phyloP scores from a whole-genome alignment of 2,113 vertebrate genomes.

The Hippopotamus amphibius region DNA sequence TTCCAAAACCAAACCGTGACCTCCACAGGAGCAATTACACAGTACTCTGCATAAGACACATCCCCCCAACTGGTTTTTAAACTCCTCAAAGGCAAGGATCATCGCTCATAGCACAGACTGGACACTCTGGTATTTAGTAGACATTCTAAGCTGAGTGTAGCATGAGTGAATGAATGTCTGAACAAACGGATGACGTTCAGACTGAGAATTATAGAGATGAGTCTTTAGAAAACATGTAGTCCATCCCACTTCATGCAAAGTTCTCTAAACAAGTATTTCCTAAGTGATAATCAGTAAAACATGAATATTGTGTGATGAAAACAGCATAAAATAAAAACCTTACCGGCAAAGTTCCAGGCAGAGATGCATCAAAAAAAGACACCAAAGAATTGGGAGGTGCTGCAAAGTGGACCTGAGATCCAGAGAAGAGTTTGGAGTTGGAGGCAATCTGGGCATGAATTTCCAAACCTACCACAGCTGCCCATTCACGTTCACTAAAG shows the following conservation, averaged over 20 bases:
- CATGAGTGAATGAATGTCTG: not conserved
- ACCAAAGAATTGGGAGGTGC: constrained; percentile 97
- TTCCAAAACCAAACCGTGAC: not conserved
- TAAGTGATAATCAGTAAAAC: constrained; percentile 1
- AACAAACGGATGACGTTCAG: not conserved
- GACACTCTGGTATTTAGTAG: not conserved
- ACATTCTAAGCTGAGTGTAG: constrained; percentile 27
- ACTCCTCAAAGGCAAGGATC: not conserved
- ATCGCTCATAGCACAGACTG: not conserved
- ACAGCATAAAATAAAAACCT: constrained; percentile 80
- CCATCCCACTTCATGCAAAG: not conserved
- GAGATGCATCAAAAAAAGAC: constrained; percentile 97
- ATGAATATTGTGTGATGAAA: constrained; percentile 60
- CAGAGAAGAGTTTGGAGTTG: constrained; percentile 96
- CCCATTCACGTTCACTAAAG: constrained; percentile 89
- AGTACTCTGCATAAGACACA: not conserved
- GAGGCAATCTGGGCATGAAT: constrained; percentile 97
- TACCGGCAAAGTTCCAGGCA: constrained; percentile 98
- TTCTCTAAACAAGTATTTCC: constrained; percentile 24
- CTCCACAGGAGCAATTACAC: not conserved
- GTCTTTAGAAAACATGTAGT: constrained; percentile 46
- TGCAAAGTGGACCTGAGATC: constrained; percentile 92
- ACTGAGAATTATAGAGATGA: constrained; percentile 21
- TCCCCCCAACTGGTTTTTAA: not conserved
- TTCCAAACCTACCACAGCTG: constrained; percentile 96